Percentiles rank a stretch among this genome's conserved stretches.
These are phyloP conservation scores for Scaptomyza caliginosa DNA, from an alignment of 2,888 invertebrate species.

Conservation along the genomic window DNA sequence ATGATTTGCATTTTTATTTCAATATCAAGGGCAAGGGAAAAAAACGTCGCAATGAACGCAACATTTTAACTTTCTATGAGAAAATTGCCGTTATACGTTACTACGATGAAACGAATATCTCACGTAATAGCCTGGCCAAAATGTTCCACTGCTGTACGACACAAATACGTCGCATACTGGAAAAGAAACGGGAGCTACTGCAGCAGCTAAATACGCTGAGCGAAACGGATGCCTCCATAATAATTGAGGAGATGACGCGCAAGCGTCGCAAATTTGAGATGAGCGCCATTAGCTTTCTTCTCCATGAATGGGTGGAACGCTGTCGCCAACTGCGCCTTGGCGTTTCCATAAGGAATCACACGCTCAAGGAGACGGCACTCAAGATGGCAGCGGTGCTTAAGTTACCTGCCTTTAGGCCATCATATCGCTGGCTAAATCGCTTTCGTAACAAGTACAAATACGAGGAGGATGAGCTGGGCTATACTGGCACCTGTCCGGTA, in stretches of 20 bases:
- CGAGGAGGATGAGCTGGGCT: constrained; percentile 75
- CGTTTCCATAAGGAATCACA: constrained; percentile 76
- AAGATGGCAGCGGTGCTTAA: constrained; percentile 82
- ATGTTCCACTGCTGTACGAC: constrained; percentile 83
- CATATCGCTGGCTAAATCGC: constrained; percentile 81
- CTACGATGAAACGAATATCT: constrained; percentile 82
- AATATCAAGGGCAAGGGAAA: constrained; percentile 46
- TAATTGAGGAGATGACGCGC: constrained; percentile 82
- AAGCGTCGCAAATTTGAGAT: constrained; percentile 82
- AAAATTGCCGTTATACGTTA: constrained; percentile 83
- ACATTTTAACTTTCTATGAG: constrained; percentile 82
- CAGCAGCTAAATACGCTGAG: constrained; percentile 79
- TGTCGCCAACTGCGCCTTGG: constrained; percentile 75
- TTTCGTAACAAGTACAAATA: constrained; percentile 82
- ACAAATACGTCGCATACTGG: constrained; percentile 81
- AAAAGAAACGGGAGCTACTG: constrained; percentile 79
- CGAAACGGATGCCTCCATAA: constrained; percentile 81
- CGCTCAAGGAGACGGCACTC: constrained; percentile 77
- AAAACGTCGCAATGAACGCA: constrained; percentile 80
- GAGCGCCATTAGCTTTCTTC: constrained; percentile 81
- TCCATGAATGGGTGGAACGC: constrained; percentile 83
- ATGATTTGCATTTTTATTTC: neutral
- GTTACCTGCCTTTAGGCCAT: constrained; percentile 78
- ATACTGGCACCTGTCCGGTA: constrained; percentile 51
- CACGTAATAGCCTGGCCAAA: constrained; percentile 81